phyloP scores from a whole-genome alignment of 2,888 invertebrate genomes.

The Trisateles emortualis region DNA sequence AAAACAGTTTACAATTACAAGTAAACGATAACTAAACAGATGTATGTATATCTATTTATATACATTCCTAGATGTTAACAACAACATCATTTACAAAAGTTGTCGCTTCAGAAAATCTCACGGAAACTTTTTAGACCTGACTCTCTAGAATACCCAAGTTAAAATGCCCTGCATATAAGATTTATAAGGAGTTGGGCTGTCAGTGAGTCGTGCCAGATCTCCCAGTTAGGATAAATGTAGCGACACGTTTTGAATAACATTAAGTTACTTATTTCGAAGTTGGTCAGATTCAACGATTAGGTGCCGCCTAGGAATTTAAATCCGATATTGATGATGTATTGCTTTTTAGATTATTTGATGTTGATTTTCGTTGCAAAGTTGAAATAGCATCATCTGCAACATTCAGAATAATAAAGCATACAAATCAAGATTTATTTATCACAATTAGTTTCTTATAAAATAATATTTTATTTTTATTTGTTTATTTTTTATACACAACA shows the following conservation, averaged over 20 bases:
- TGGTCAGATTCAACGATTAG: conserved; percentile 42
- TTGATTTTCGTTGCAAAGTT: background rate
- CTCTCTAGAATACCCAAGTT: conserved; percentile 32
- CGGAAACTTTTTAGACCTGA: conserved; percentile 23
- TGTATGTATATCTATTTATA: too few species aligned
- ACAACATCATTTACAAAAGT: background rate
- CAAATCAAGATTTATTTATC: too few species aligned
- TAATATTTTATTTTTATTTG: too few species aligned
- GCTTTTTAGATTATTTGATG: conserved; percentile 3
- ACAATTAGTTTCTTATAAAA: too few species aligned
- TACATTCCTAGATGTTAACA: background rate
- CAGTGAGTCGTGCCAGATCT: conserved; percentile 81
- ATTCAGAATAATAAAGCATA: too few species aligned
- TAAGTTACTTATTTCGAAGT: conserved; percentile 55
- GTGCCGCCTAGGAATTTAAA: conserved; percentile 36
- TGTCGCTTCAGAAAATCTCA: conserved; percentile 1
- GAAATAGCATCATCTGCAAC: too few species aligned
- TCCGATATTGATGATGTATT: conserved; percentile 39
- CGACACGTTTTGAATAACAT: conserved; percentile 83
- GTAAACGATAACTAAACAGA: too few species aligned
- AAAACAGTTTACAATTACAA: too few species aligned
- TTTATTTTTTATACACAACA: too few species aligned
- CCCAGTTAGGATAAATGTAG: conserved; percentile 81
- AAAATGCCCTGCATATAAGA: conserved; percentile 48
- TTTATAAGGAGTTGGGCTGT: conserved; percentile 74